phyloP scores from a whole-genome alignment of 1,140 invertebrate genomes.

The Drosophila pruinosa region DNA sequence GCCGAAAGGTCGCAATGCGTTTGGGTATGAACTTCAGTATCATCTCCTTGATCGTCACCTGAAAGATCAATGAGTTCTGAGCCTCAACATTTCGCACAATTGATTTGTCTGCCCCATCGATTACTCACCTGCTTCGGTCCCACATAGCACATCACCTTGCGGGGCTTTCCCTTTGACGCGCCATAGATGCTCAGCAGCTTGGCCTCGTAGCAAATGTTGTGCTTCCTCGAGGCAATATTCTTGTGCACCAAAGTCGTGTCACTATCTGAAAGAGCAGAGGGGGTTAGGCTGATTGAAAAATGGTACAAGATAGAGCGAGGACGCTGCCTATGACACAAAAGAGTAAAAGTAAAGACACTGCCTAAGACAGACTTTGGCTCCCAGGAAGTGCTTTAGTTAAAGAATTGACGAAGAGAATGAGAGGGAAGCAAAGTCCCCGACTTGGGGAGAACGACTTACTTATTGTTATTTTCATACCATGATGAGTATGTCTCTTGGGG shows the following conservation, averaged over 20 bases:
- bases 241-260: slow-evolving; percentile 93
- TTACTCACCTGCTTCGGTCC: slow-evolving; percentile 88
- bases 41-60: slow-evolving; percentile 96
- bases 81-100: slow-evolving; percentile 55
- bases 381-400: no score
- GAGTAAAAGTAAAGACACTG: no score
- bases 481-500: no score
- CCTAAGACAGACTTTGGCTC: no score
- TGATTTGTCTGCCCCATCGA: not conserved
- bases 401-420: no score
- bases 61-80: slow-evolving; percentile 83
- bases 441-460: no score
- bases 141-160: slow-evolving; percentile 94
- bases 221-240: slow-evolving; percentile 92
- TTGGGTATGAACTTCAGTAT: slow-evolving; percentile 96
- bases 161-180: slow-evolving; percentile 86
- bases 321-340: no score
- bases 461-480: no score
- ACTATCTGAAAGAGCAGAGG: slow-evolving; percentile 83
- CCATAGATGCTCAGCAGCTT: slow-evolving; percentile 90
- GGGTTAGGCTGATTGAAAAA: no score
- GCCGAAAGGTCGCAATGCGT: slow-evolving; percentile 94
- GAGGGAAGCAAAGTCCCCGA: no score
- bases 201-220: slow-evolving; percentile 93
- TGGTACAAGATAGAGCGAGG: no score